Base-by-base conservation (phyloP, 1,140 invertebrate species). In the Drosophila seguyi region DNA sequence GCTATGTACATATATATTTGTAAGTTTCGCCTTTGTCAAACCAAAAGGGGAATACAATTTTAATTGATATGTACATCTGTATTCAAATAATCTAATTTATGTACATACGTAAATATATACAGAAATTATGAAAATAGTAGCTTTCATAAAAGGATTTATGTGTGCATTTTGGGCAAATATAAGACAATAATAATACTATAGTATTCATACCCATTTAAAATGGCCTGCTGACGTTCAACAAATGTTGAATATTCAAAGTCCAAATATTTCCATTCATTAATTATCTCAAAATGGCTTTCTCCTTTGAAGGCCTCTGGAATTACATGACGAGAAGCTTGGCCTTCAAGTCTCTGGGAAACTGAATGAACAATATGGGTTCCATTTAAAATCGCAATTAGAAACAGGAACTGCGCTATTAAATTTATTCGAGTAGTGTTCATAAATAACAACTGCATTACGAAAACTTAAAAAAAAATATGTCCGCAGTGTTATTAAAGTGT, bases 191-290 rank as follows among this genome's bases (percentile, higher is more conserved):
- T n/a, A 34, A 22, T 56, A 20, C 29, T 10, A 18, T 39, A 10
- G 34, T 31, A 13, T 20, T 29, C 8, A 52, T 84, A 92, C 91
- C 93, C 93, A 61, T 93, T 93, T 16, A 75, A 80, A 36, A 95
- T 93, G 3, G 95, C 94, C n/a, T 74, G 53, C 34, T 93, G 90
- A 31, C 94, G 85, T 36, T 92, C 91, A 10, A 92, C 91, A 34
- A 92, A 92, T 4, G 90, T 93, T 31, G 93, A 93, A 83, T 94
- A 95, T 34, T 93, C 93, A 75, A 94, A 95, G 73, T 95, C 95
- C 4, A 95, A 81, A 7, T 92, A 93, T 45, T 94, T 94, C 95
- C 95, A 95, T 18, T 93, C 93, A 67, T 94, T 95, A 16, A 94
- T 38, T 6, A 81, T 55, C n/a, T 71, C 36, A 34, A 72, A 25